These are phyloP conservation scores for Sebastes nivosus DNA, from an alignment of 2,797 vertebrate species.

Conservation along the genomic window DNA sequence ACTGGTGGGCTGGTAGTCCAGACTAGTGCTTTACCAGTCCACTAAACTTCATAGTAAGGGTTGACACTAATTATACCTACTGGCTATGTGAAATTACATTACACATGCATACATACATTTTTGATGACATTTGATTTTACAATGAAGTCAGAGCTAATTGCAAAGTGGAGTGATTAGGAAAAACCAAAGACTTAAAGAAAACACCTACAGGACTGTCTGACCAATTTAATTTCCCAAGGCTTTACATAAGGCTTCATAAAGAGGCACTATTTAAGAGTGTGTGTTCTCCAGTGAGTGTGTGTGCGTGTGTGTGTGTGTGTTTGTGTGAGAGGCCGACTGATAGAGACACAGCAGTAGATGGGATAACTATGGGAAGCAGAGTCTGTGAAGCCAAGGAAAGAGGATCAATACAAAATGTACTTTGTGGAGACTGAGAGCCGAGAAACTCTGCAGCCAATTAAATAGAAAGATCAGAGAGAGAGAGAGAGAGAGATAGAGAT, in stretches of 20 bases:
- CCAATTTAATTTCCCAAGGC: slow-evolving; percentile 35
- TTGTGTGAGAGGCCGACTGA: slow-evolving; percentile 46
- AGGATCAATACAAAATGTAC: slow-evolving; percentile 79
- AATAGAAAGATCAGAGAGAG: slow-evolving; percentile 61
- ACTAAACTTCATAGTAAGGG: neutral
- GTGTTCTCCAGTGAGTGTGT: slow-evolving; percentile 22
- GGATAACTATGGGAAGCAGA: slow-evolving; percentile 74
- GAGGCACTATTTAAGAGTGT: slow-evolving; percentile 38
- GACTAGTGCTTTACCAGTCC: neutral
- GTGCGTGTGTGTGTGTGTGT: neutral
- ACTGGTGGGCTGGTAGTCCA: neutral
- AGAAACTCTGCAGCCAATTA: slow-evolving; percentile 78
- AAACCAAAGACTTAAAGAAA: slow-evolving; percentile 7
- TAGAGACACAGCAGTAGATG: slow-evolving; percentile 70
- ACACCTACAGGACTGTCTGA: neutral
- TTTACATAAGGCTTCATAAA: slow-evolving; percentile 50
- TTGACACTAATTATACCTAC: neutral
- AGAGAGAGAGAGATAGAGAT: slow-evolving; percentile 1
- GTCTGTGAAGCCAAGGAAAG: slow-evolving; percentile 66
- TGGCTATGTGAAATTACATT: neutral
- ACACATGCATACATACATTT: neutral
- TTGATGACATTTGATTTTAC: neutral
- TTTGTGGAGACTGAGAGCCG: slow-evolving; percentile 70
- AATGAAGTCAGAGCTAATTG: neutral
- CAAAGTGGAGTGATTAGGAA: slow-evolving; percentile 3